Evolutionary conservation across 2,113 vertebrate species (phyloP).

Genomic region (Pituophis catenifer): DNA sequence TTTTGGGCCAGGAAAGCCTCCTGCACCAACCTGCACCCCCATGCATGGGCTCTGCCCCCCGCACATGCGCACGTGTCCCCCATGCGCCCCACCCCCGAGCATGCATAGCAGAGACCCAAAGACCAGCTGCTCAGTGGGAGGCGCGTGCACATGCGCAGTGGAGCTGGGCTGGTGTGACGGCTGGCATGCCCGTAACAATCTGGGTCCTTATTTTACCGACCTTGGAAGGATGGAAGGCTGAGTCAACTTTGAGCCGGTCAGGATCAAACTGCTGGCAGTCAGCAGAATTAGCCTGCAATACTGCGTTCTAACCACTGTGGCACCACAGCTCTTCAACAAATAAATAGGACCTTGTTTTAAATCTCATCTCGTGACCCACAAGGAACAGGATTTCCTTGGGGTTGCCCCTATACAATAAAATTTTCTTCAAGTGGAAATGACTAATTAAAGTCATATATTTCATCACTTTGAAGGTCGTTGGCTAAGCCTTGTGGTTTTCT

Average conservation of each 20-base stretch:
- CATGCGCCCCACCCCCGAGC: too few relatives aligned
- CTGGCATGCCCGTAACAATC: too few relatives aligned
- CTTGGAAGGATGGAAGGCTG: too few relatives aligned
- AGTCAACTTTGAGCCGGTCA: neutral
- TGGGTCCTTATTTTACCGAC: too few relatives aligned
- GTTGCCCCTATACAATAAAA: neutral
- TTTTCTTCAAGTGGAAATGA: neutral
- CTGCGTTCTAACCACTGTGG: neutral
- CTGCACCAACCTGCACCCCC: too few relatives aligned
- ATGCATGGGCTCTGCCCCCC: too few relatives aligned
- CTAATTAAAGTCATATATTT: neutral
- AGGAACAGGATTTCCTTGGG: neutral
- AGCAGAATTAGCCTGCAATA: neutral
- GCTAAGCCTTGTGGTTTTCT: neutral
- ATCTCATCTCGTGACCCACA: neutral
- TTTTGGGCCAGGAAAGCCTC: too few relatives aligned
- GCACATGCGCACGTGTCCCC: too few relatives aligned
- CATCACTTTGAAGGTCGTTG: neutral
- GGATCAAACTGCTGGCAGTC: neutral
- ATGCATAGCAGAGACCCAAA: too few relatives aligned
- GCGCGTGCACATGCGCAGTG: too few relatives aligned
- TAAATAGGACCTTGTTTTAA: neutral
- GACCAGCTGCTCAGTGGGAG: too few relatives aligned
- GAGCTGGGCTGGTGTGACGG: too few relatives aligned
- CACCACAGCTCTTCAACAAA: neutral